Base-by-base conservation (phyloP, 2,113 vertebrate genomes). In the Suncus etruscus region DNA sequence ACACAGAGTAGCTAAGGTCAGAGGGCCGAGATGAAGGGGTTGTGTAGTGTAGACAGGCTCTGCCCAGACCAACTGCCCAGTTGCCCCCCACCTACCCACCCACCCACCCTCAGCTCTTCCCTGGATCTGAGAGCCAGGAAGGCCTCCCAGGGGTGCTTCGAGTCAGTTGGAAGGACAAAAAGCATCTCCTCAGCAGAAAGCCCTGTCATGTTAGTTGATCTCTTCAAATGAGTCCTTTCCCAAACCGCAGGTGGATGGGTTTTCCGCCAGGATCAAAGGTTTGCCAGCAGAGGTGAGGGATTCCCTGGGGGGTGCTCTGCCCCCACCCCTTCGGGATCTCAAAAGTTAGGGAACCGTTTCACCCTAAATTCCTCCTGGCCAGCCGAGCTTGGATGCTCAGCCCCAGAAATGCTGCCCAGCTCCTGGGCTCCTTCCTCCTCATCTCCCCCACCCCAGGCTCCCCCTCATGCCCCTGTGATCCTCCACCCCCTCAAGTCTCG, bases 81-180 rank as follows among this genome's bases (percentile, higher is more conserved):
- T 39, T 39, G 39, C 5, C 39, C 39, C 39, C 39, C 39, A 39
- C 5, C 39, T 39, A 39, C 81, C 65, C 39, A n/a, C 39, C 58
- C 63, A 47, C 72, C 78, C 6, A 15, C 58, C 58, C 58, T 16
- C 7, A 22, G 39, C 39, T 39, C 58, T 16, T 61, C 58, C 22
- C 58, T 61, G 65, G 48, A 31, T 66, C 88, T 54, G 73, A n/a
- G 69, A 65, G 45, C 78, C 51, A 4, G 31, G 5, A 1, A 25
- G 48, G 14, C 18, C 58, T 39, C 11, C n/a, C 50, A 68, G 69
- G 39, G 50, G 54, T 22, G 18, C 18, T 6, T 16, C 11, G 69
- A 22, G 1, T 4, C n/a, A 8, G 61, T 15, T 18, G 5, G 4
- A 25, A 76, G 69, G 31, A 47, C 0, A 2, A 29, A 8, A 0